A percentile compares a stretch with the other conserved stretches of the same genome.
These are phyloP conservation scores for Sclerurus mexicanus DNA, from an alignment of 2,113 vertebrate genomes.

Conservation along the genomic window DNA sequence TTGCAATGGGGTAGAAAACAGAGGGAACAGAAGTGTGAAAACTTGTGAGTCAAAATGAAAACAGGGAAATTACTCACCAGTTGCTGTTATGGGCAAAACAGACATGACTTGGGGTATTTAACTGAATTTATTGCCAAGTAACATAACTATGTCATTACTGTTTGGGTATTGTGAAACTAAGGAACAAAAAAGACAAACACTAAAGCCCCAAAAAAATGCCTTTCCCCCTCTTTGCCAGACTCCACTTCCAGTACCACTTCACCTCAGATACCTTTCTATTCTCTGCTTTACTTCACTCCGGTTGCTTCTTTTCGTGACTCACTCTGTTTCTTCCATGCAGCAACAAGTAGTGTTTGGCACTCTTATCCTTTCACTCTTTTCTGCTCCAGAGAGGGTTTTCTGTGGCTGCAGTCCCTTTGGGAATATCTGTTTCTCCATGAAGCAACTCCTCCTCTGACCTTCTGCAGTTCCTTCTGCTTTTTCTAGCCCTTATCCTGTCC, in stretches of 20 bases:
- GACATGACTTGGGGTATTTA: not conserved
- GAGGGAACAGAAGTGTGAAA: not conserved
- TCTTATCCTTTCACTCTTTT: not conserved
- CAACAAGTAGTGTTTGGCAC: fast-evolving
- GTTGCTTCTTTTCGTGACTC: not conserved
- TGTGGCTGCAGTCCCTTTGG: not conserved
- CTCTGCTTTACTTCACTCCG: not conserved
- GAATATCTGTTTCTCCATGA: not conserved
- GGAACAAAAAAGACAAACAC: not conserved
- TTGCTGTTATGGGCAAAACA: not conserved
- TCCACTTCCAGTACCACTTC: not conserved
- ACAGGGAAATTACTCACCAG: not conserved
- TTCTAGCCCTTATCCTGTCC: not conserved
- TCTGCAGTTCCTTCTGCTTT: not conserved
- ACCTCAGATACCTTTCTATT: not conserved
- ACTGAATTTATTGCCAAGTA: not conserved
- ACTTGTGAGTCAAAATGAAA: not conserved
- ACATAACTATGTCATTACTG: not conserved
- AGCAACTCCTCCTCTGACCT: not conserved
- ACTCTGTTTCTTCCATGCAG: not conserved
- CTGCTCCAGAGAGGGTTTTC: not conserved
- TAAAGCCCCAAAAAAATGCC: not conserved
- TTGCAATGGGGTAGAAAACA: not conserved
- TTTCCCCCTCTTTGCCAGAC: not conserved
- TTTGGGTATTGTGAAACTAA: not conserved